A percentile compares a stretch with the other conserved stretches of the same genome.
phyloP scores from a whole-genome alignment of 2,888 invertebrate species.

The Mythimna impura region DNA sequence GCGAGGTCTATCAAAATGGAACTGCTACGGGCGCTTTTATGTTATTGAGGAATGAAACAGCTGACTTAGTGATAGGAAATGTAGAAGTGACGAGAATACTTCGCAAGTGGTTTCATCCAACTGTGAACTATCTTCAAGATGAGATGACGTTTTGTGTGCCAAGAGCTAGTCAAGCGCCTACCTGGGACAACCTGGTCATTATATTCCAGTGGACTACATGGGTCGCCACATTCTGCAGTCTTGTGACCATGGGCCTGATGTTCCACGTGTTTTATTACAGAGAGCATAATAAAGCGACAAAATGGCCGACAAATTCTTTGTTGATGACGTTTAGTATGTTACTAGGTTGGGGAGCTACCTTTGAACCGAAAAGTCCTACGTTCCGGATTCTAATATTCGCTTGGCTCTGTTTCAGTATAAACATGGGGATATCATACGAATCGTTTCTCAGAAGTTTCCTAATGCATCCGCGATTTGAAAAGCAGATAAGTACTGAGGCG shows the following conservation, averaged over 20 bases:
- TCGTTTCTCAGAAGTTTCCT: conserved; percentile 88
- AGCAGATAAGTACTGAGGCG: conserved; percentile 85
- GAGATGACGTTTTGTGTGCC: conserved; percentile 88
- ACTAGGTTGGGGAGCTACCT: conserved; percentile 85
- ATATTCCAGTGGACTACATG: conserved; percentile 88
- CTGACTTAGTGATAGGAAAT: conserved; percentile 85
- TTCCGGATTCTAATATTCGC: conserved; percentile 85
- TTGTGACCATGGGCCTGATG: conserved; percentile 80
- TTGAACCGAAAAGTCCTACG: conserved; percentile 81
- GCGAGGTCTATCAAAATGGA: conserved; percentile 79
- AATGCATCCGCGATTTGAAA: conserved; percentile 89
- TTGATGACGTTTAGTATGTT: conserved; percentile 87
- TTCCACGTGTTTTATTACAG: conserved; percentile 83
- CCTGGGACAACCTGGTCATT: conserved; percentile 87
- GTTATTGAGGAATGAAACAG: conserved; percentile 78
- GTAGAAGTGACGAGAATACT: conserved; percentile 85
- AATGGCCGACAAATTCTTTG: conserved; percentile 87
- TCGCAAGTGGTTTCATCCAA: conserved; percentile 86
- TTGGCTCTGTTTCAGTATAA: conserved; percentile 88
- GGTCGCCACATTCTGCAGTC: conserved; percentile 80
- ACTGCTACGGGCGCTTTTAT: conserved; percentile 82
- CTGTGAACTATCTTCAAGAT: conserved; percentile 87
- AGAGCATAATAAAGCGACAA: conserved; percentile 79
- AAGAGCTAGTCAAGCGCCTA: conserved; percentile 82
- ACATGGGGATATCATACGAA: conserved; percentile 88